Conservation (phyloP, 2,797 vertebrate genomes). For the Poecilia gillii region DNA sequence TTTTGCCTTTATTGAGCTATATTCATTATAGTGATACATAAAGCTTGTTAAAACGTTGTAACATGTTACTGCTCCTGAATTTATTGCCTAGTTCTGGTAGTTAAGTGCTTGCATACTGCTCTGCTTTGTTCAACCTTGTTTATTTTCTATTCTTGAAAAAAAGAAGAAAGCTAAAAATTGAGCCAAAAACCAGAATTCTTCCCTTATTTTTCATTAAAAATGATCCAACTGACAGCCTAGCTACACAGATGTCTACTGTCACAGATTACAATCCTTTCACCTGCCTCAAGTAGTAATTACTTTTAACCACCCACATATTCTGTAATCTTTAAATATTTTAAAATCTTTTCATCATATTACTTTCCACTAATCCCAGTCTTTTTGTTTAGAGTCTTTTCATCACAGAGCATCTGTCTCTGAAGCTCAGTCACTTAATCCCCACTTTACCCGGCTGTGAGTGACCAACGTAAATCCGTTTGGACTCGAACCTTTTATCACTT, state of each 20-base stretch:
- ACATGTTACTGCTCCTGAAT: not conserved
- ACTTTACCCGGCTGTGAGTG: slow-evolving; percentile 1
- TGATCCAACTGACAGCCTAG: not conserved
- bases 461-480: slow-evolving; percentile 16
- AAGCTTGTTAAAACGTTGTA: not conserved
- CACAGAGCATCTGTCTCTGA: slow-evolving; percentile 21
- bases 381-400: slow-evolving; percentile 39
- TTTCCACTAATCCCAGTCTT: slow-evolving; percentile 18
- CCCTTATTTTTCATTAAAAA: not conserved
- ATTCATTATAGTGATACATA: not conserved
- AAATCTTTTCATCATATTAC: slow-evolving; percentile 36
- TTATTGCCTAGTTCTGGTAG: not conserved
- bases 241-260: not conserved
- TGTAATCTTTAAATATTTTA: slow-evolving; percentile 12
- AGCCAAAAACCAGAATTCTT: not conserved
- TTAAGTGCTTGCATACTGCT: not conserved
- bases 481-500: slow-evolving; percentile 49
- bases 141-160: no score
- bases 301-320: slow-evolving; percentile 10
- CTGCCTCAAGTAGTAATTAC: not conserved
- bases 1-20: not conserved
- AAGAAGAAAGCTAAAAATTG: not conserved
- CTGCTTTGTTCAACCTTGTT: not conserved
- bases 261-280: slow-evolving; percentile 2
- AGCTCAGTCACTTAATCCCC: slow-evolving; percentile 19